A percentile compares a stretch with the other conserved stretches of the same genome.
Evolutionary conservation across 2,888 invertebrate genomes (phyloP).

Genomic region (Crocallis elinguaria): DNA sequence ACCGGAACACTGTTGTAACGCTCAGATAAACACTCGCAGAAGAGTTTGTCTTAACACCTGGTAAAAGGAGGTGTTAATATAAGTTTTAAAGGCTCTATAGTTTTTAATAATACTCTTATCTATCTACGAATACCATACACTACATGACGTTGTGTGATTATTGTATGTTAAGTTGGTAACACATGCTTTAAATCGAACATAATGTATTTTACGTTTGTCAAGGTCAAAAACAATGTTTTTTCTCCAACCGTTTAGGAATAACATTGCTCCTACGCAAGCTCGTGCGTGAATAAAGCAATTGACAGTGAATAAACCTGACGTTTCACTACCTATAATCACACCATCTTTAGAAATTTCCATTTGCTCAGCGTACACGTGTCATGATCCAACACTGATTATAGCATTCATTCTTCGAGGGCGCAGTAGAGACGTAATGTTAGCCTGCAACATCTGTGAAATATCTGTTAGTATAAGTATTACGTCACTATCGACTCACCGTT

Average conservation of each 20-base stretch:
- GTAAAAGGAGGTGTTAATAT: too few species aligned
- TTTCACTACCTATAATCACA: conserved; percentile 2
- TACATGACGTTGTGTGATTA: too few species aligned
- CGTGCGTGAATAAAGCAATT: background rate
- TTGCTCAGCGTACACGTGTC: conserved; percentile 20
- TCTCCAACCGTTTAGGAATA: background rate
- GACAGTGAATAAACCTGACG: background rate
- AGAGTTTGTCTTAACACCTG: too few species aligned
- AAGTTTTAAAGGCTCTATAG: too few species aligned
- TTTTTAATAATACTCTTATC: too few species aligned
- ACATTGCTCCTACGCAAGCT: background rate
- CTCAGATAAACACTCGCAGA: too few species aligned
- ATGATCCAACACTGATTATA: conserved; percentile 21
- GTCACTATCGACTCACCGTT: too few species aligned
- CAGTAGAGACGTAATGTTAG: background rate
- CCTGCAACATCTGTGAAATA: background rate
- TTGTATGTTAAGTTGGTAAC: too few species aligned
- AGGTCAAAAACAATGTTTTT: background rate
- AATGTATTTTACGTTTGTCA: background rate
- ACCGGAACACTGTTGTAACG: too few species aligned
- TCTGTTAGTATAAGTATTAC: background rate
- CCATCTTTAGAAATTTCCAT: conserved; percentile 10
- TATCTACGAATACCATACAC: too few species aligned
- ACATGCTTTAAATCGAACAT: too few species aligned
- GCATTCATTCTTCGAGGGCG: background rate